Evolutionary conservation across 2,113 vertebrate genomes (phyloP).

Genomic region (Pelodiscus sinensis): DNA sequence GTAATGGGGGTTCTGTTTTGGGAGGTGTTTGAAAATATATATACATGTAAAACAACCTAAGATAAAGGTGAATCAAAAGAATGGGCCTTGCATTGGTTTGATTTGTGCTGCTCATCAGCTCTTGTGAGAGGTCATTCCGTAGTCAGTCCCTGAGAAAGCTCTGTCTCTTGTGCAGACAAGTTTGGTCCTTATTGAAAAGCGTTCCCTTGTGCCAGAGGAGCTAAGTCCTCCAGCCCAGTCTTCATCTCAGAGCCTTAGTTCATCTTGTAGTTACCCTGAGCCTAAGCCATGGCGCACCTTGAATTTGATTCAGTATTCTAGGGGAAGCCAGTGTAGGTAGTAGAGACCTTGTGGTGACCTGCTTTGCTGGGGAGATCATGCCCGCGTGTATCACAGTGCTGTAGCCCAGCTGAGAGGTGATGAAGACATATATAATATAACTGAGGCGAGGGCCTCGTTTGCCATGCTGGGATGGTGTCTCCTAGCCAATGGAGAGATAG

Average conservation of each 20-base stretch:
- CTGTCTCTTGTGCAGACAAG: not conserved
- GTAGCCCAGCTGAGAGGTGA: not conserved
- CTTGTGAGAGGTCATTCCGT: not conserved
- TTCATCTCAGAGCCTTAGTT: too few species aligned
- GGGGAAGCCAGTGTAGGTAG: too few species aligned
- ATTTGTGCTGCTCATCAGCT: not conserved
- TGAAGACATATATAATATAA: fast-evolving
- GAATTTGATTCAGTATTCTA: not conserved
- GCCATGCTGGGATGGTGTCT: not conserved
- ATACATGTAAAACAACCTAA: not conserved
- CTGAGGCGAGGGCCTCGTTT: not conserved
- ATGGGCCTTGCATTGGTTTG: not conserved
- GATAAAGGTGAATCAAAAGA: not conserved
- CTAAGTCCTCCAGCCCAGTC: not conserved
- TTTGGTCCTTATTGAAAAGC: not conserved
- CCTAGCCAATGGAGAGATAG: not conserved
- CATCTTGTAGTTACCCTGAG: not conserved
- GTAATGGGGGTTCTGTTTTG: not conserved
- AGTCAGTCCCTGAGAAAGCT: not conserved
- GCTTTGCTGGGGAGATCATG: not conserved
- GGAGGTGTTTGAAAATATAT: not conserved
- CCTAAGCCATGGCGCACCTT: not conserved
- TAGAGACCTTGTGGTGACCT: not conserved
- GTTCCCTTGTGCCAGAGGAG: not conserved
- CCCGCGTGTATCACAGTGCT: fast-evolving